Evolutionary conservation across 2,888 invertebrate genomes (phyloP).

Genomic region (Lottia gigantea): DNA sequence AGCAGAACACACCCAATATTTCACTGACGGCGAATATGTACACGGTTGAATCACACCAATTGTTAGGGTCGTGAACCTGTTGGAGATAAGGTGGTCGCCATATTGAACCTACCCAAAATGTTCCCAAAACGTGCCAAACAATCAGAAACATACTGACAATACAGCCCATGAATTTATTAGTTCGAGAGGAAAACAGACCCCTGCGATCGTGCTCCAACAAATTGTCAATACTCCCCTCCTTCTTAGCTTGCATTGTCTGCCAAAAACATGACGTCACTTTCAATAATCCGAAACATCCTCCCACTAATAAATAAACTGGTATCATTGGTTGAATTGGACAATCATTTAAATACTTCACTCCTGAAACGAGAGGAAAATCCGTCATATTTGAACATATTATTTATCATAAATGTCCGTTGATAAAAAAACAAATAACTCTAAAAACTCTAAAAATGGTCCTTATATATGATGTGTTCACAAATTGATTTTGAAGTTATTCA

Average conservation of each 20-base stretch:
- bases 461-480: no score
- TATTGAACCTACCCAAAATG: constrained; percentile 82
- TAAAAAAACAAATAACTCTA: no score
- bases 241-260: constrained; percentile 76
- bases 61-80: constrained; percentile 80
- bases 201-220: constrained; percentile 47
- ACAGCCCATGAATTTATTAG: constrained; percentile 76
- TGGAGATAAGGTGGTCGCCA: constrained; percentile 82
- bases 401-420: no score
- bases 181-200: constrained; percentile 68
- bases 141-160: constrained; percentile 77
- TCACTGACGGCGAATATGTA: constrained; percentile 83
- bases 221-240: constrained; percentile 56
- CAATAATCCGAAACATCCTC: constrained; percentile 80
- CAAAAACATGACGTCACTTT: constrained; percentile 74
- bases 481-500: no score
- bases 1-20: constrained; percentile 78
- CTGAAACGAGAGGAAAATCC: constrained; percentile 70
- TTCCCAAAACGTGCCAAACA: constrained; percentile 82
- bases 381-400: no score
- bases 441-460: no score
- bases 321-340: constrained; percentile 83
- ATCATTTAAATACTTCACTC: constrained; percentile 82
- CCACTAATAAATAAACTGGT: constrained; percentile 85
- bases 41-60: constrained; percentile 82